These are phyloP conservation scores for Apeira syringaria DNA, from an alignment of 2,888 invertebrate genomes.

Conservation along the genomic window DNA sequence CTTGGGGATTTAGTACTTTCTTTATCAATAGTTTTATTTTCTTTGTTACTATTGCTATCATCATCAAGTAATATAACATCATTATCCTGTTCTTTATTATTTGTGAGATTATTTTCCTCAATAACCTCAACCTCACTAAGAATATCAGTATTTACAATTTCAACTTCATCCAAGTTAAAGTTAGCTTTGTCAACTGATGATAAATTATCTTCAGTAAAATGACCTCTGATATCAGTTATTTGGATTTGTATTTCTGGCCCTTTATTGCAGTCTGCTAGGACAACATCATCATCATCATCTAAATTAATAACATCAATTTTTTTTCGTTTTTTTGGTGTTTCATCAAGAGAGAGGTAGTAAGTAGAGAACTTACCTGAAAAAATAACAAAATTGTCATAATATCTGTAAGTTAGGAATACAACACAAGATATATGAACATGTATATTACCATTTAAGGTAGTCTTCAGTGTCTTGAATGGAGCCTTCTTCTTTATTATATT, in stretches of 20 bases:
- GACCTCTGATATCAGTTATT: slow-evolving; percentile 1
- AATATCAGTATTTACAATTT: background rate
- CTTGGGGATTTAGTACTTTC: background rate
- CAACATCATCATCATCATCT: slow-evolving; percentile 27
- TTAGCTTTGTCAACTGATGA: background rate
- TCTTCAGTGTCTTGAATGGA: slow-evolving; percentile 42
- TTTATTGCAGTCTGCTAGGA: slow-evolving; percentile 20
- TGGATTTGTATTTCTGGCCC: slow-evolving; percentile 11
- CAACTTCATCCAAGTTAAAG: background rate
- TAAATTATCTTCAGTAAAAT: background rate
- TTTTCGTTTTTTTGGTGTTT: slow-evolving; percentile 21
- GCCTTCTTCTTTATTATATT: slow-evolving; percentile 43
- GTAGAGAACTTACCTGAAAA: background rate
- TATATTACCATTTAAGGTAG: slow-evolving; percentile 9
- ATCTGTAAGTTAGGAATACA: too few relatives aligned
- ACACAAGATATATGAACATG: too few relatives aligned
- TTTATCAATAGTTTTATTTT: slow-evolving; percentile 1
- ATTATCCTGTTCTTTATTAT: background rate
- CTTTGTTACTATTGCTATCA: slow-evolving; percentile 12
- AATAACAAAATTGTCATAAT: too few relatives aligned
- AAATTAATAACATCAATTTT: slow-evolving; percentile 37
- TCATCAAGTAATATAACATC: slow-evolving; percentile 16
- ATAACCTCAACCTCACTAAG: slow-evolving; percentile 26
- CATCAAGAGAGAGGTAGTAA: background rate
- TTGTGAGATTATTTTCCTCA: background rate